Base-by-base conservation (phyloP, 2,888 invertebrate species). In the Parnassius apollo region DNA sequence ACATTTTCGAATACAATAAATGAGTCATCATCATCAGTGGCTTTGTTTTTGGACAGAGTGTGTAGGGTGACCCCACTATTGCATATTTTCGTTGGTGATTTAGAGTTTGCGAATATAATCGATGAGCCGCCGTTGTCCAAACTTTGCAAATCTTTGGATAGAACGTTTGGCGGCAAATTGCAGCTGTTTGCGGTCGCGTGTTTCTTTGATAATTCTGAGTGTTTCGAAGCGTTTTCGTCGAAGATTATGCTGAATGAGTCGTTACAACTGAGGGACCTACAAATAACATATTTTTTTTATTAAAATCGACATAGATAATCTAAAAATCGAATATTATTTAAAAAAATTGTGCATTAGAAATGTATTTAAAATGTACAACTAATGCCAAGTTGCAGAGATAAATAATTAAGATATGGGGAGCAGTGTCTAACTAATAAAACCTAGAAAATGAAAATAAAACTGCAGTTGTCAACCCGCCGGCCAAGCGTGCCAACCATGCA, bases 211-310 rank as follows among this genome's bases (percentile, higher is more conserved):
- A 58, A 45, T 66, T 66, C 18, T 9, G 72, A 60, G 13, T 71
- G 66, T 45, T 77, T 78, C 1, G 78, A 74, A 0, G 78, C 80
- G 65, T 86, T 78, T 22, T 88, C 86, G 62, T 88, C 90, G 72
- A 91, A 91, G 0, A 88, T 77, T 62, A 92, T 87, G 71, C 88
- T 90, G 74, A 88, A 82, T 0, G 92, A 92, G 52, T 92, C 91
- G 71, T 85, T 91, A 78, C 89, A 90, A 67, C 92, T 92, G 48
- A 81, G 75, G 0, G 92, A 91, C 71, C 91, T 89, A 71, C 51
- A 44, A 42, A 46, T 2, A 60, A 9, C 35, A 35, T 18, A 18
- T 18, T 35, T 35, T 25, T 25, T 35, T 4, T 35, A 35, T 35
- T 35, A 35, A 35, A 35, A 35, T 35, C 4, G 4, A 35, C 35